These are phyloP conservation scores for Hybos culiciformis DNA, from an alignment of 2,888 invertebrate species.

Conservation along the genomic window DNA sequence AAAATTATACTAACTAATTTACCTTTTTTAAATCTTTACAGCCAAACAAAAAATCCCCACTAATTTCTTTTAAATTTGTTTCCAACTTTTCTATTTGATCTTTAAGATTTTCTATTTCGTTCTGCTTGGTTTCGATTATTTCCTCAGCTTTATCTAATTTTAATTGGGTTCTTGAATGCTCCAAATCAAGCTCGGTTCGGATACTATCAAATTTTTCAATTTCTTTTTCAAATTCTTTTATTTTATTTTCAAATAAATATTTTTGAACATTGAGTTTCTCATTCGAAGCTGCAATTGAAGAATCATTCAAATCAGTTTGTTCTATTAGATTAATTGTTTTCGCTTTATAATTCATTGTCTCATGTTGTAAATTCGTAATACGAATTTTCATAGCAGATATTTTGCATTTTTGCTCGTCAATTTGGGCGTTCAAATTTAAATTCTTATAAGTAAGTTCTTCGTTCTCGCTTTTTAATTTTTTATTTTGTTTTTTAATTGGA, in stretches of 20 bases:
- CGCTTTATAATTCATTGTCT: constrained; percentile 42
- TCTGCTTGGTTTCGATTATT: constrained; percentile 19
- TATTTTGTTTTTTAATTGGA: constrained; percentile 2
- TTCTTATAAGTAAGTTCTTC: constrained; percentile 43
- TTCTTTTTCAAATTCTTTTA: constrained; percentile 23
- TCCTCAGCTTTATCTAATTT: constrained; percentile 24
- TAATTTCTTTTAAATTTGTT: constrained; percentile 25
- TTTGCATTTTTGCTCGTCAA: constrained; percentile 48
- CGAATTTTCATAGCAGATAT: constrained; percentile 53
- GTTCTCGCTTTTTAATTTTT: constrained; percentile 41
- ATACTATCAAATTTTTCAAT: constrained; percentile 18
- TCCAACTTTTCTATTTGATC: constrained; percentile 23
- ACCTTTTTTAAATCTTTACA: constrained; percentile 33
- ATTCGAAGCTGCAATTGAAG: constrained; percentile 47
- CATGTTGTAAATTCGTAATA: constrained; percentile 52
- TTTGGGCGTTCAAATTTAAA: constrained; percentile 42
- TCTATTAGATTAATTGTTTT: constrained; percentile 47
- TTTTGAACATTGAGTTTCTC: constrained; percentile 27
- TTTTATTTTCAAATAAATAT: constrained; percentile 23
- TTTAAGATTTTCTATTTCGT: constrained; percentile 19
- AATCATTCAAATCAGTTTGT: constrained; percentile 48
- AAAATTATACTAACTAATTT: background rate
- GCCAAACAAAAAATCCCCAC: constrained; percentile 32
- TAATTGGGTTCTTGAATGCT: constrained; percentile 21
- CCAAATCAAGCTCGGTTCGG: constrained; percentile 18